Evolutionary conservation across 2,888 invertebrate species (phyloP).

Genomic region (Hoplodrina blanda): DNA sequence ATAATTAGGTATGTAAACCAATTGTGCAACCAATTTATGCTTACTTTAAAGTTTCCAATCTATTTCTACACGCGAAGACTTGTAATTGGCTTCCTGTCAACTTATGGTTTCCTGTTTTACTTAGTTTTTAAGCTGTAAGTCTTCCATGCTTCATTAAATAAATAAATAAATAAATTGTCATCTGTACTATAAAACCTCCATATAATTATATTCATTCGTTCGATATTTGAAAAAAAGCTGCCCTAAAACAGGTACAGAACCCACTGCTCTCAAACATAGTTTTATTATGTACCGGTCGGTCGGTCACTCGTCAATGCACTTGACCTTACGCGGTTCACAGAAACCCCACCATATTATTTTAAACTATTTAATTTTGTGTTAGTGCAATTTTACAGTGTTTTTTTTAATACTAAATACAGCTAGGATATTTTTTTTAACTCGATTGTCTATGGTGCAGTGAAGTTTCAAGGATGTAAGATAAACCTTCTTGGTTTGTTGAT

Average conservation of each 20-base stretch:
- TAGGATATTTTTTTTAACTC: background rate
- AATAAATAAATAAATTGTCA: too few species aligned
- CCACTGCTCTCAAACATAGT: background rate
- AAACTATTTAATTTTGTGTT: conserved; percentile 17
- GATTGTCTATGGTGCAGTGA: background rate
- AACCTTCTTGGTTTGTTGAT: background rate
- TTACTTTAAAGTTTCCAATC: too few species aligned
- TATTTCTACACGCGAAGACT: too few species aligned
- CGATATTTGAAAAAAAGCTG: too few species aligned
- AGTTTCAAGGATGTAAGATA: background rate
- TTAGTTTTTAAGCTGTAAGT: too few species aligned
- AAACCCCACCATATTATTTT: conserved; percentile 21
- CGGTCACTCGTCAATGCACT: conserved; percentile 65
- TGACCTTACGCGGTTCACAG: conserved; percentile 61
- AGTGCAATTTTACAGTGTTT: conserved; percentile 3
- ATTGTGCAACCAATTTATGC: too few species aligned
- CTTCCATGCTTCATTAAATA: too few species aligned
- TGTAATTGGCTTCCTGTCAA: too few species aligned
- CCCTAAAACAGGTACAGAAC: conserved; percentile 35
- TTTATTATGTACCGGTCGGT: background rate
- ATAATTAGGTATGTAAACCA: too few species aligned
- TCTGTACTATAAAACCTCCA: too few species aligned
- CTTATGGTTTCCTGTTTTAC: too few species aligned
- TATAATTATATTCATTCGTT: too few species aligned
- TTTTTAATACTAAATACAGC: background rate